Percentiles rank a stretch among this genome's conserved stretches.
These are phyloP conservation scores for Apodemia duryi DNA, from an alignment of 2,888 invertebrate species.

Conservation along the genomic window DNA sequence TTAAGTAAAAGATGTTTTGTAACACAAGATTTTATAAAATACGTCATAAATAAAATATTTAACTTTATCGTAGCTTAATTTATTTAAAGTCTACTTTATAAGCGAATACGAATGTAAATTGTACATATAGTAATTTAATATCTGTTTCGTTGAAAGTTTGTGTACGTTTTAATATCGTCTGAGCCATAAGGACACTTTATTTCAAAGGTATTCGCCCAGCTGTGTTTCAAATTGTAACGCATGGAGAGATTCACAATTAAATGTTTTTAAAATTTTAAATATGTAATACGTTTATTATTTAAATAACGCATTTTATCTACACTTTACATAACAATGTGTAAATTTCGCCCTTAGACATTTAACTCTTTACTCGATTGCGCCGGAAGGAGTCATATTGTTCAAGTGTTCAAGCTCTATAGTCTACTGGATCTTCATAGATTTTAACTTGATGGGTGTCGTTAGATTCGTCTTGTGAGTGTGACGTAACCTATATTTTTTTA, in stretches of 20 bases:
- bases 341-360: too few species aligned
- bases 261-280: constrained; percentile 19
- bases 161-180: neutral
- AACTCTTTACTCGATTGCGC: too few species aligned
- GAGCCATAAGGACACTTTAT: neutral
- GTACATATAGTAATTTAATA: neutral
- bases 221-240: constrained; percentile 3
- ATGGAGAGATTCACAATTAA: constrained; percentile 2
- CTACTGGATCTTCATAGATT: too few species aligned
- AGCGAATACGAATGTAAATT: neutral
- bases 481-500: too few species aligned
- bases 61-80: neutral
- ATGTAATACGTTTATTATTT: neutral
- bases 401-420: too few species aligned
- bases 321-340: neutral
- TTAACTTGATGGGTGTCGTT: too few species aligned
- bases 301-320: neutral
- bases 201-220: constrained; percentile 13
- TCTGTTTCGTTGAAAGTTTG: neutral
- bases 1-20: too few species aligned
- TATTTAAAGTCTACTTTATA: neutral
- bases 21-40: too few species aligned
- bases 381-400: too few species aligned
- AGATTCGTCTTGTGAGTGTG: too few species aligned
- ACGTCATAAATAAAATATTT: neutral